Conservation (phyloP, 2,797 vertebrate genomes). For the Mus spretus region DNA sequence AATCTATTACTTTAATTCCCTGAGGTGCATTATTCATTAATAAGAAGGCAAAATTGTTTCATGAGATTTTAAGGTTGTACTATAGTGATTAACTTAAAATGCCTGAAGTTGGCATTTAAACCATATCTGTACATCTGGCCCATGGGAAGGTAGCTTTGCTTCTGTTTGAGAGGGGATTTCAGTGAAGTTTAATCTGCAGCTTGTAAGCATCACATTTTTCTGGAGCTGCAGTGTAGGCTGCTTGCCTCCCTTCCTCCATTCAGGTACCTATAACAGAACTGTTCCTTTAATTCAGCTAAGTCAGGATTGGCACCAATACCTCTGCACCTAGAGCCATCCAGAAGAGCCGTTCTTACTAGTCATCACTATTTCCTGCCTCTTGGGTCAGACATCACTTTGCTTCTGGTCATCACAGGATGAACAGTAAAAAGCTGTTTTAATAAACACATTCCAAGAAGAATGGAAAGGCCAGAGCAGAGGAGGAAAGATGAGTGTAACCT, state of each 20-base stretch:
- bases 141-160: neutral
- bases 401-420: neutral
- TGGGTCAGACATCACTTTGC: too few species aligned
- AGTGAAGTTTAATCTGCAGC: neutral
- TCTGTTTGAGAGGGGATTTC: neutral
- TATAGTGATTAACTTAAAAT: constrained; percentile 56
- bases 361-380: neutral
- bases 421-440: neutral
- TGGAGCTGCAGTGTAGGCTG: neutral
- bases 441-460: constrained; percentile 6
- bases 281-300: neutral
- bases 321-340: neutral
- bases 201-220: neutral
- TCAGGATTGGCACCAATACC: neutral
- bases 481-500: neutral
- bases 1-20: constrained; percentile 68
- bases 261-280: neutral
- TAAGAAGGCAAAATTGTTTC: constrained; percentile 21
- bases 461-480: neutral
- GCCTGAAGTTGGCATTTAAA: constrained; percentile 1
- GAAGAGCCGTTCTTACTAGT: neutral
- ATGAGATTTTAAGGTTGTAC: neutral
- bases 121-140: neutral
- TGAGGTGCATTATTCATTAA: constrained; percentile 42
- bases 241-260: neutral